Evolutionary conservation across 2,888 invertebrate species (phyloP), one percentile per base, ranked within the genome.

Genomic region (Platypus cylindrus): DNA sequence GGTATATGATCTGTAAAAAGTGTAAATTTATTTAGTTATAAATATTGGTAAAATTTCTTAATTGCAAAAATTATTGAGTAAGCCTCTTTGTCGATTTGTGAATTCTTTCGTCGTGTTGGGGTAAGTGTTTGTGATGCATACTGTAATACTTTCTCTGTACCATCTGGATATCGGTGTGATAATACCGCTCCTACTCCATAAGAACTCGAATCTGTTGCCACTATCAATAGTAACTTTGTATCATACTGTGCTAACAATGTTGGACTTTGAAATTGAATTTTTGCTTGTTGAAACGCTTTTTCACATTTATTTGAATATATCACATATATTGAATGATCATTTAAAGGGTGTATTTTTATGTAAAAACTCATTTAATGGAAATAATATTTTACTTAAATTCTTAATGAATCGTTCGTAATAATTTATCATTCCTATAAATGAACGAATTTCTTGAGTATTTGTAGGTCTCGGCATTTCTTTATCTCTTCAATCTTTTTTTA

Each of bases 31-130:
- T 18, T 34, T 14, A 26, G 27, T 9, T 5, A 27, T 12, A 34
- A 11, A 17, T 26, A 32, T 11, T 32, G 25, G 22, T 40, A 27
- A 38, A 31, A 43, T 18, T 37, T 37, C 14, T 37, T 37, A 13
- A 44, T 28, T 8, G 32, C 44, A 8, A 33, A 44, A 22, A 44
- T 36, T 11, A 42, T 42, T 9, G 25, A 26, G 12, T 34, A 39
- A 8, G 44, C 40, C 24, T 42, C 40, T 22, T 42, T 40, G 26
- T 43, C 38, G 17, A 43, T 44, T 36, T 38, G 43, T 1, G 40
- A 14, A 32, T 40, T 40, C 13, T 37, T 36, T 30, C 36, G 14
- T 33, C 40, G 38, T 5, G 25, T 17, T 8, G 3, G 13, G 9
- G 30, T 27, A 2, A 43, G 13, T 12, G 30, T 30, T 33, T 40